Percentiles rank a stretch among this genome's conserved stretches.
Evolutionary conservation across 2,113 vertebrate species (phyloP).

Genomic region (Saguinus midas): DNA sequence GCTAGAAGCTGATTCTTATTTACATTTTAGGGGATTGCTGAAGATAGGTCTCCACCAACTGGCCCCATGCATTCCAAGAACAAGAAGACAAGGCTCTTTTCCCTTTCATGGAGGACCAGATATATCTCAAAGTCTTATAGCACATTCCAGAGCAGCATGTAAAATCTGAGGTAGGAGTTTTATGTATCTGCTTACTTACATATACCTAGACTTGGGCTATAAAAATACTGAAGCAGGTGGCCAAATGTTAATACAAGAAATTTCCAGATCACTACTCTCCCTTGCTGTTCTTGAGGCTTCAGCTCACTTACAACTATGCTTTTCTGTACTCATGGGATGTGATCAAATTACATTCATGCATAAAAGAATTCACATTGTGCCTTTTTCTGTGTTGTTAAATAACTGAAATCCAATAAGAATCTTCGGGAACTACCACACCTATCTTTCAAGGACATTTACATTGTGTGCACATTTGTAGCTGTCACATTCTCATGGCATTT

Average conservation of each 20-base stretch:
- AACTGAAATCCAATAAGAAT: slow-evolving; percentile 41
- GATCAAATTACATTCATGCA: slow-evolving; percentile 20
- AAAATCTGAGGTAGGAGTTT: background rate
- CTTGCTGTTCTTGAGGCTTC: background rate
- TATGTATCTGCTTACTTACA: background rate
- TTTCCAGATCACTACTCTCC: background rate
- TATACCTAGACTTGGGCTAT: background rate
- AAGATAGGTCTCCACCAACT: background rate
- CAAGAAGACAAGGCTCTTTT: background rate
- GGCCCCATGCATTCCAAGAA: background rate
- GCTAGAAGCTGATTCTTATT: background rate
- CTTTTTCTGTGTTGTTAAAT: slow-evolving; percentile 43
- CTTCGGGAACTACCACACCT: slow-evolving; percentile 29
- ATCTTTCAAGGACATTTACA: slow-evolving; percentile 26
- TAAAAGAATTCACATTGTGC: slow-evolving; percentile 8
- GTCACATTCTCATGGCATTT: slow-evolving; percentile 42
- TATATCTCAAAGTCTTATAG: background rate
- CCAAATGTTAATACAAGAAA: background rate
- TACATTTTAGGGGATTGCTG: background rate
- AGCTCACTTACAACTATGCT: background rate
- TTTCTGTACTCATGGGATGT: background rate
- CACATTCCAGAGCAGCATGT: background rate
- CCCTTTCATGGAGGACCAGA: background rate
- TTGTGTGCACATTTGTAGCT: background rate
- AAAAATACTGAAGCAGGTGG: background rate